Percentiles rank a stretch among this genome's conserved stretches.
Evolutionary conservation across 2,797 vertebrate species (phyloP).

Genomic region (Helicolenus hilgendorfi): DNA sequence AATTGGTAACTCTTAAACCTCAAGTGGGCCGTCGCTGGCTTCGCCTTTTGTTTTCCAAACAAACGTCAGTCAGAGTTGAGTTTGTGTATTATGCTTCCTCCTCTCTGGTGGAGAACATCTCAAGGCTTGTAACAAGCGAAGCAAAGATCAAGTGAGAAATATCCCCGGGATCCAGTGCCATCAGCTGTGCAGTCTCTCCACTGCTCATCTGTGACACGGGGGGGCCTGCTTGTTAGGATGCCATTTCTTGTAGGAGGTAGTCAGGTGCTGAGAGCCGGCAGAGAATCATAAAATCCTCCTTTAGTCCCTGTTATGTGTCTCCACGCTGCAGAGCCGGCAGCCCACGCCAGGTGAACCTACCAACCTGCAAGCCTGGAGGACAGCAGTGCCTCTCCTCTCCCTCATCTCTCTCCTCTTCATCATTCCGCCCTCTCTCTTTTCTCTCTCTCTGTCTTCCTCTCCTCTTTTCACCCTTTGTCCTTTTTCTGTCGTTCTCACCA

Average conservation of each 20-base stretch:
- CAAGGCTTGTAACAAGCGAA: not conserved
- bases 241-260: slow-evolving; percentile 61
- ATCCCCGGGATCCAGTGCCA: not conserved
- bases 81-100: slow-evolving; percentile 41
- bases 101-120: slow-evolving; percentile 48
- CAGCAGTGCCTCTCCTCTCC: not conserved
- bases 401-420: not conserved
- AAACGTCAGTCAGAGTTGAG: slow-evolving; percentile 13
- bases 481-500: not conserved
- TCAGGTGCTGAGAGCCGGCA: slow-evolving; percentile 27
- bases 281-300: slow-evolving; percentile 42
- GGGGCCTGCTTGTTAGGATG: slow-evolving; percentile 39
- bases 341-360: slow-evolving; percentile 67
- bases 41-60: slow-evolving; percentile 46
- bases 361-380: slow-evolving; percentile 40
- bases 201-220: slow-evolving; percentile 42
- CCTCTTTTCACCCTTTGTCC: not conserved
- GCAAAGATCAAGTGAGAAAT: slow-evolving; percentile 33
- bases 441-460: not conserved
- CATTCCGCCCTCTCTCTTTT: not conserved
- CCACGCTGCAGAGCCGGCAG: slow-evolving; percentile 21
- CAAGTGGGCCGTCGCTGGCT: slow-evolving; percentile 27
- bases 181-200: not conserved
- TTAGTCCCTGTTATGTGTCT: slow-evolving; percentile 37
- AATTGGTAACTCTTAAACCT: slow-evolving; percentile 33